Conservation (phyloP, 2,797 vertebrate genomes). For the Garrulus glandarius region DNA sequence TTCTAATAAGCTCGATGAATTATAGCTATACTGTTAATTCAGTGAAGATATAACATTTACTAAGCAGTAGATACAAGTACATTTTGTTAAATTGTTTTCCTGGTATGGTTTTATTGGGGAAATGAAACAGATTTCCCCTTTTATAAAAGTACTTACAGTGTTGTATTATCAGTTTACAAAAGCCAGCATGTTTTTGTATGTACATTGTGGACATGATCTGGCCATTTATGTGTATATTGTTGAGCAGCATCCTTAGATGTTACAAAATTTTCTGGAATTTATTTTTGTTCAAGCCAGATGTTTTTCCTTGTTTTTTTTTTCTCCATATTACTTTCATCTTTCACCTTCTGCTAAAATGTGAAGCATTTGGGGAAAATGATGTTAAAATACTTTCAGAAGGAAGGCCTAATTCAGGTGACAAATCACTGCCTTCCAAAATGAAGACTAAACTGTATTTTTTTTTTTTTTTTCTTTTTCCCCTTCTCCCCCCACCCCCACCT, state of each 20-base stretch:
- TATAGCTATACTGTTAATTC: not conserved
- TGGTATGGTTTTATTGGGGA: not conserved
- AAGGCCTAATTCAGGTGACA: not conserved
- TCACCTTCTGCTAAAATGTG: not conserved
- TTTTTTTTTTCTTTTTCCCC: accelerated
- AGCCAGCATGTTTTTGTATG: not conserved
- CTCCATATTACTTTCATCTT: not conserved
- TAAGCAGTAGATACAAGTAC: not conserved
- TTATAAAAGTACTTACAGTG: not conserved
- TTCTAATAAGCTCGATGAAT: not conserved
- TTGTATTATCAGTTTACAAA: not conserved
- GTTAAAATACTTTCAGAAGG: not conserved
- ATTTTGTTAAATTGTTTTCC: not conserved
- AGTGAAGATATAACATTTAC: not conserved
- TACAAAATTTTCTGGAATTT: not conserved
- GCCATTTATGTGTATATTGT: not conserved
- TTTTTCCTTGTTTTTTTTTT: not conserved
- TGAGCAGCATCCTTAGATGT: not conserved
- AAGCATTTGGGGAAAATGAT: not conserved
- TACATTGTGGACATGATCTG: not conserved
- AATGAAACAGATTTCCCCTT: not conserved
- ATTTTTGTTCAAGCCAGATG: not conserved
- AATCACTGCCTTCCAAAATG: not conserved
- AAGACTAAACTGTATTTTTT: not conserved
- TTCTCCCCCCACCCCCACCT: accelerated